Conservation (phyloP, 2,113 vertebrate genomes). For the Halcyon malimbica region DNA sequence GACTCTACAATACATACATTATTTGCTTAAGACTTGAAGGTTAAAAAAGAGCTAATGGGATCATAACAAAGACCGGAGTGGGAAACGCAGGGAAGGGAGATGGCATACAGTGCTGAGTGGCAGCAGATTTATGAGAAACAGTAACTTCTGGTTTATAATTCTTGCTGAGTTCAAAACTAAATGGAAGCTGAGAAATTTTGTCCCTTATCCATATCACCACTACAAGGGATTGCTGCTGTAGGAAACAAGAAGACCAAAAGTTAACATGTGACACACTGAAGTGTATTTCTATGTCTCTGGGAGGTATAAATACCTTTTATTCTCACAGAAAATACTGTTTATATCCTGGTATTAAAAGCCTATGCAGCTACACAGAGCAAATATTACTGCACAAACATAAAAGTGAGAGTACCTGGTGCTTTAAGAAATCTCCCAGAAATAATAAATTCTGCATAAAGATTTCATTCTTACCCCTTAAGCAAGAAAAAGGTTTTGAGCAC, state of each 20-base stretch:
- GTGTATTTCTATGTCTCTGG: background rate
- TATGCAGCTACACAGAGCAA: accelerated
- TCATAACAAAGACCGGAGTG: background rate
- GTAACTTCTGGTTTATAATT: background rate
- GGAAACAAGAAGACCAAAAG: background rate
- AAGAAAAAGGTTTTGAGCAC: background rate
- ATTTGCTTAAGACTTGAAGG: background rate
- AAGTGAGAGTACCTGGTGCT: background rate
- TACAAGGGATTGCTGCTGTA: background rate
- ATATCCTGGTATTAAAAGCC: background rate
- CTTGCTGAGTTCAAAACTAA: background rate
- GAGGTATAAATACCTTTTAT: background rate
- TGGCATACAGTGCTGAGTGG: background rate
- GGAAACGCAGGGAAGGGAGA: background rate
- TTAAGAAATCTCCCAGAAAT: background rate
- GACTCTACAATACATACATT: background rate
- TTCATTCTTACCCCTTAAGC: background rate
- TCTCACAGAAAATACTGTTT: background rate
- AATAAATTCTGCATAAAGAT: background rate
- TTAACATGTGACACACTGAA: background rate
- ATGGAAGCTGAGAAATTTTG: background rate
- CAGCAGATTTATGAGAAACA: background rate
- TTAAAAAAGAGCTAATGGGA: background rate
- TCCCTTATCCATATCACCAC: background rate
- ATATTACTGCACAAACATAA: background rate